phyloP scores from a whole-genome alignment of 2,888 invertebrate species.

The Phaonia tiefii region DNA sequence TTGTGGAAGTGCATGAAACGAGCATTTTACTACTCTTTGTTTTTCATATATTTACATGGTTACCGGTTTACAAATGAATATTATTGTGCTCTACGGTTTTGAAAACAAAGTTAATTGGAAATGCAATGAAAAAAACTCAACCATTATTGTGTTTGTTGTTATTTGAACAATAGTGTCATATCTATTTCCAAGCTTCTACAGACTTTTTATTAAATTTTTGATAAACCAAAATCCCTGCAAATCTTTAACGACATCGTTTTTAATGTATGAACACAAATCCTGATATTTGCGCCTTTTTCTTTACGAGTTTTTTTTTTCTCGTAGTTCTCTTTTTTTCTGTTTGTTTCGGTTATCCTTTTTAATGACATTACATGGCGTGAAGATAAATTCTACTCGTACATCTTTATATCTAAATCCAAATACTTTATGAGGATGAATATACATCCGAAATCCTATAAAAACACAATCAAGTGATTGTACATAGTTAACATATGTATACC shows the following conservation, averaged over 20 bases:
- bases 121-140: conserved; percentile 41
- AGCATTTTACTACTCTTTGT: conserved; percentile 58
- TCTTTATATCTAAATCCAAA: neutral
- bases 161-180: conserved; percentile 18
- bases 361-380: conserved; percentile 14
- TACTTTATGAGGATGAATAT: neutral
- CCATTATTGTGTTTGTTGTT: no score
- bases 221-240: conserved; percentile 18
- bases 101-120: conserved; percentile 43
- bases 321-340: neutral
- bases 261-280: conserved; percentile 24
- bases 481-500: conserved; percentile 50
- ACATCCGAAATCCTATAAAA: conserved; percentile 47
- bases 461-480: conserved; percentile 44
- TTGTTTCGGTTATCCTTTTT: conserved; percentile 30
- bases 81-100: conserved; percentile 49
- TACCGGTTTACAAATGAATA: conserved; percentile 68
- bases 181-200: neutral
- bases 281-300: conserved; percentile 16
- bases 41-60: neutral
- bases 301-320: neutral
- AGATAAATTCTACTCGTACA: conserved; percentile 4
- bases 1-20: conserved; percentile 48
- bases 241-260: conserved; percentile 34
- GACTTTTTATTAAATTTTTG: neutral